A percentile compares a stretch with the other conserved stretches of the same genome.
These are phyloP conservation scores for Polia nebulosa DNA, from an alignment of 2,888 invertebrate genomes.

Conservation along the genomic window DNA sequence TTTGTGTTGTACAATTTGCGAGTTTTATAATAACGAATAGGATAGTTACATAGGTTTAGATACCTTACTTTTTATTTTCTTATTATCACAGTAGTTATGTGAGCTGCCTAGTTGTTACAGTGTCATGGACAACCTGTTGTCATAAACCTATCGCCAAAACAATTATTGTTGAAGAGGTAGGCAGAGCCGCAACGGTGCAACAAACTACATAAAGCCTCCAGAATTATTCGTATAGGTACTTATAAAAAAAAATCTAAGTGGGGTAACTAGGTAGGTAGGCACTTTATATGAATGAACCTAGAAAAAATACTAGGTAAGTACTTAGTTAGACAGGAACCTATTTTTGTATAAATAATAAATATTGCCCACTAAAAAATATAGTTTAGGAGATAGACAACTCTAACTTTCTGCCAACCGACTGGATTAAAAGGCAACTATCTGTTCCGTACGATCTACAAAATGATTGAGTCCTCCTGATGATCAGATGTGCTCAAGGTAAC, in stretches of 20 bases:
- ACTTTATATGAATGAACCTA: neutral
- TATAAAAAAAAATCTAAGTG: too few relatives aligned
- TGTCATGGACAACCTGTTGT: too few relatives aligned
- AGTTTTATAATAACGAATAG: neutral
- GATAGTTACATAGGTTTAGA: neutral
- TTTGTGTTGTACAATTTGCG: neutral
- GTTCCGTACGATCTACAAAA: conserved; percentile 11
- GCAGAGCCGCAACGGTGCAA: too few relatives aligned
- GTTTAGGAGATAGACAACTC: neutral
- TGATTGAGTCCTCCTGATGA: conserved; percentile 23
- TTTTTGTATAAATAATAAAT: neutral
- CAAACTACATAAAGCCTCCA: too few relatives aligned
- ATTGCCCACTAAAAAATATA: neutral
- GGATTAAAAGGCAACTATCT: conserved; percentile 1
- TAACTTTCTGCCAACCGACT: neutral
- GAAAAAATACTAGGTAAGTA: neutral
- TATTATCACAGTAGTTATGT: too few relatives aligned
- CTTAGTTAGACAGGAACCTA: neutral
- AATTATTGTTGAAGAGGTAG: too few relatives aligned
- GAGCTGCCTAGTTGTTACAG: too few relatives aligned
- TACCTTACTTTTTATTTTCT: too few relatives aligned
- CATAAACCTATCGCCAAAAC: too few relatives aligned
- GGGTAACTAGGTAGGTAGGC: too few relatives aligned
- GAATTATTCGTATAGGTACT: too few relatives aligned
- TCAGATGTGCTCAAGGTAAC: conserved; percentile 20